Evolutionary conservation across 2,113 vertebrate species (phyloP).

Genomic region (Podarcis muralis): DNA sequence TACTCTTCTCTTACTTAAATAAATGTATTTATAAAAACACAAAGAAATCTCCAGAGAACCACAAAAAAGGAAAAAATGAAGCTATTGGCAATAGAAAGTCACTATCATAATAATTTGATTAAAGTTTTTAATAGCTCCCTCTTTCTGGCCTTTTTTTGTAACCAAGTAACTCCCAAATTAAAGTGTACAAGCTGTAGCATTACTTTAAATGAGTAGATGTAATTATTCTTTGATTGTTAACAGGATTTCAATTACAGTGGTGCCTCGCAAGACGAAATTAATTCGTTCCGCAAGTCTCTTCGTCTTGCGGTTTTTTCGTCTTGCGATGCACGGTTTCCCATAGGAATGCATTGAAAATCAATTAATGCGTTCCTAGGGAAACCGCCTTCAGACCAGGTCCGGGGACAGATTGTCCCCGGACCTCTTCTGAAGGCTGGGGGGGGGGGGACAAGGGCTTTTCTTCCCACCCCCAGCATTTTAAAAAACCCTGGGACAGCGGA

Average conservation of each 20-base stretch:
- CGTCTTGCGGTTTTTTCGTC: too few species aligned
- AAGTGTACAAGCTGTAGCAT: background rate
- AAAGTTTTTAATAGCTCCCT: background rate
- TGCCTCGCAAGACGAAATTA: too few species aligned
- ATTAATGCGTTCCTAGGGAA: too few species aligned
- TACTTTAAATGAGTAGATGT: slow-evolving; percentile 35
- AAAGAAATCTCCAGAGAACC: background rate
- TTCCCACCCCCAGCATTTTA: too few species aligned
- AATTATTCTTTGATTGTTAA: slow-evolving; percentile 42
- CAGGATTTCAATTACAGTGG: background rate
- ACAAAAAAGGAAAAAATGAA: background rate
- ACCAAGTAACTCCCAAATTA: slow-evolving; percentile 18
- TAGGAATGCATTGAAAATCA: too few species aligned
- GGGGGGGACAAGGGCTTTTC: too few species aligned
- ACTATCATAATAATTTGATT: background rate
- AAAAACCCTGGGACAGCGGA: too few species aligned
- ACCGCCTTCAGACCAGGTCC: too few species aligned
- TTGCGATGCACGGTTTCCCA: too few species aligned
- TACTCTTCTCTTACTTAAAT: background rate
- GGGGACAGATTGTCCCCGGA: too few species aligned
- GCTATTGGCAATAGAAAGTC: background rate
- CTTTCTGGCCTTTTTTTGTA: background rate
- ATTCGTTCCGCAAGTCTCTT: too few species aligned
- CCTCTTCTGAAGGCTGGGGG: too few species aligned
- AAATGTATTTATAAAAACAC: background rate